Base-by-base conservation (phyloP, 2,797 vertebrate species). In the Helicolenus hilgendorfi region DNA sequence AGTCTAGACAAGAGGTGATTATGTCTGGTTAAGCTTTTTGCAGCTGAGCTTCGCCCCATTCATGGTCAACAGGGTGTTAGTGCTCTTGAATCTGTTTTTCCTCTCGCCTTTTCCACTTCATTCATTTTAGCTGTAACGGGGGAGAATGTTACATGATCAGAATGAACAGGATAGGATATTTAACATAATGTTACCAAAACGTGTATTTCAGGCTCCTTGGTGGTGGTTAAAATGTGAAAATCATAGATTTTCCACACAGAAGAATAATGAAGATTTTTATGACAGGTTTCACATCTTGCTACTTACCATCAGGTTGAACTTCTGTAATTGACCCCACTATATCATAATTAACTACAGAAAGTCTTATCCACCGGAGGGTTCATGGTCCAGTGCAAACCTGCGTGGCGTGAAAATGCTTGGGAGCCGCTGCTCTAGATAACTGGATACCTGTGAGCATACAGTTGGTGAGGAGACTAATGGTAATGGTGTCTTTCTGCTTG, bases 1-100 rank as follows among this genome's bases (percentile, higher is more conserved):
- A 33, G 72, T 81, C 84, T 81, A 85, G 85, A 89, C 69, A 31
- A 64, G 73, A 65, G 70, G 59, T 81, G 77, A 77, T 91, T 86
- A 78, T 6, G 3, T 81, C 36, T 72, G 64, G 53, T 76, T 75
- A 71, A 83, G 71, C 38, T 77, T 36, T 83, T 79, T 69, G 11
- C 20, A 9, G 36, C 72, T 60, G 15, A 2, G 67, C 49, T 24
- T 77, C 4, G 11, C 27, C 38, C 53, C 26, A 67, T 22, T 85
- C 77, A 90, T 22, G 78, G 89, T 81, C 83, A 86, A 20, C 24
- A 67, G 31, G 27, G 31, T 58, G 22, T 81, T 24, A 35, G 14
- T 2, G 2, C 11, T 72, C 7, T 56, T 59, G 24, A 15, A 24
- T 62, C 3, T 60, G 9, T n/a, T 53, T 68, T 14, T 49, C 20